Conservation (phyloP, 2,888 invertebrate genomes). For the Acleris sparsana region DNA sequence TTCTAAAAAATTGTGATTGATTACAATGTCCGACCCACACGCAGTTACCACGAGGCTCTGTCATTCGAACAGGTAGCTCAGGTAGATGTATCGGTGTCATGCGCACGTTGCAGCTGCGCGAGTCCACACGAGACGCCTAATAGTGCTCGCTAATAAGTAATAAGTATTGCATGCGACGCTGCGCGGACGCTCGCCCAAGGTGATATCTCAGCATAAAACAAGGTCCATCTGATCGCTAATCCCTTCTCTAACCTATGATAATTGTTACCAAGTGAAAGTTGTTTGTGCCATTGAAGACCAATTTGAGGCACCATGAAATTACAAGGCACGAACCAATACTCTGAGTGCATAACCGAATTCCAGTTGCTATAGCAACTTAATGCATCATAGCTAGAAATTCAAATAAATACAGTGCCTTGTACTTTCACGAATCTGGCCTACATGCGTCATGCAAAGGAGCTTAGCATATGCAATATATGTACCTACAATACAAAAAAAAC, state of each 20-base stretch:
- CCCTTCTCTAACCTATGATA: constrained; percentile 63
- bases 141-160: neutral
- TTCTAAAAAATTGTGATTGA: neutral
- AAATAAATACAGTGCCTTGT: neutral
- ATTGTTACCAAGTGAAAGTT: constrained; percentile 63
- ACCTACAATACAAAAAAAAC: neutral
- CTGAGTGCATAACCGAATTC: neutral
- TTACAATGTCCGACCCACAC: neutral
- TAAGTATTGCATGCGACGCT: constrained; percentile 29
- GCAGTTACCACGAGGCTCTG: neutral
- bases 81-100: constrained; percentile 43
- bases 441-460: neutral
- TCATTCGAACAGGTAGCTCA: constrained; percentile 3
- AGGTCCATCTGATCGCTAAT: constrained; percentile 68
- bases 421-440: neutral
- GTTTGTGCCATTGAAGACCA: constrained; percentile 27
- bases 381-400: constrained; percentile 4
- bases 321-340: neutral
- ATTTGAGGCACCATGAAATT: neutral
- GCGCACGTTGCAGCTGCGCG: constrained; percentile 39
- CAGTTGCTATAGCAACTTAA: constrained; percentile 22
- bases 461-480: neutral
- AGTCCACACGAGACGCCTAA: constrained; percentile 8
- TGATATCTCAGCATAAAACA: constrained; percentile 56
- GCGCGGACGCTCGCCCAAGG: constrained; percentile 65